Base-by-base conservation (phyloP, 37 sponge, comb jelly and placozoan species). In the Crambe crambe region DNA sequence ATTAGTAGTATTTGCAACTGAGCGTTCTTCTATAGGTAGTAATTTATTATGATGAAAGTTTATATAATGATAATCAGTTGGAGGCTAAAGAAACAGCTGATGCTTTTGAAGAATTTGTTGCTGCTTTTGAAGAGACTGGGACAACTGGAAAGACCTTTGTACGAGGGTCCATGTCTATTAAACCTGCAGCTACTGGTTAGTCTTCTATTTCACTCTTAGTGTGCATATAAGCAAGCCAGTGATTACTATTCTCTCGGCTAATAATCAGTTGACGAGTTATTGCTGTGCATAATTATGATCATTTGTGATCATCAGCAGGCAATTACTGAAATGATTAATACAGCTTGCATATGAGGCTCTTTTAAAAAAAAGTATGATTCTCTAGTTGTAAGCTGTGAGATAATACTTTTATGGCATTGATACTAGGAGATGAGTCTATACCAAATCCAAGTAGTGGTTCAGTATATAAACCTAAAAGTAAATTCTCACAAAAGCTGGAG, bases 41-140 rank as follows among this genome's bases (percentile, higher is more conserved):
- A 23, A 42, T 38, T 70, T 43, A 17, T 32, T 76, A 12, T 20
- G 2, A 8, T 3, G 12, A 25, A 4, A 34, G 10, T 26, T 8
- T 1, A 38, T 76, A 35, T n/a, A n/a, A n/a, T n/a, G n/a, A n/a
- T n/a, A 27, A 32, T 25, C 51, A 86, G 88, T 41, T 58, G 68
- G 86, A 87, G 30, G 85, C 76, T 29, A 31, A 83, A 70, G 78
- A 88, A 41, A 86, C 92, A 17, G 94, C 98, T 40, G 58, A 92
- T 40, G 99, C 89, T 15, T 98, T 92, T 80, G 99, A 92, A 74
- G 92, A 95, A 37, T 98, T 98, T 89, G 92, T 93, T 22, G 86
- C 89, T 31, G 81, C 91, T 12, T 98, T 98, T 88, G 85, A 93
- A 73, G 86, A 93, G 8, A 23, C 86, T 32, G 81, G 67, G 0